Percentiles rank a stretch among this genome's conserved stretches.
phyloP scores from a whole-genome alignment of 2,888 invertebrate species.

The Agriopis aurantiaria region DNA sequence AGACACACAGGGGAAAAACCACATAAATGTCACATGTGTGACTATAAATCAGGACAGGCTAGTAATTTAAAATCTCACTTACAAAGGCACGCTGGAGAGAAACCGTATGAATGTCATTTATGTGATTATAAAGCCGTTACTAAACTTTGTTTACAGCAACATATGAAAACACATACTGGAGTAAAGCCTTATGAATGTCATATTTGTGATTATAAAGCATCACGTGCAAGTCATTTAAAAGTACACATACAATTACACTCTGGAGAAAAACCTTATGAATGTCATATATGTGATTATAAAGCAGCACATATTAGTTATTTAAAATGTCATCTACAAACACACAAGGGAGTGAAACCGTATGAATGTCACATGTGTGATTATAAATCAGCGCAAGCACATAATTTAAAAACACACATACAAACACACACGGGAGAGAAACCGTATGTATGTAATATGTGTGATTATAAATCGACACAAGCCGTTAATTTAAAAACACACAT shows the following conservation, averaged over 20 bases:
- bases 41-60: not conserved
- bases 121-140: not conserved
- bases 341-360: not conserved
- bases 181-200: constrained; percentile 1
- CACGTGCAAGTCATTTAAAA: not conserved
- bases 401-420: not conserved
- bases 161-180: not conserved
- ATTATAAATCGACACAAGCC: not conserved
- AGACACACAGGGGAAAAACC: not conserved
- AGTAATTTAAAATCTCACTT: not conserved
- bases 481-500: not conserved
- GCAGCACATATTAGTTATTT: not conserved
- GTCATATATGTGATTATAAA: not conserved
- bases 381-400: not conserved
- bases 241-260: not conserved
- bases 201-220: not conserved
- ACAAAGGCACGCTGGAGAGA: not conserved
- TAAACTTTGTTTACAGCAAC: not conserved
- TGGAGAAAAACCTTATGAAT: not conserved
- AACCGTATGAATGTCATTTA: not conserved
- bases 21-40: not conserved
- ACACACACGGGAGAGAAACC: not conserved
- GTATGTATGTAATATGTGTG: not conserved
- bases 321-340: not conserved
- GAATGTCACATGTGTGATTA: not conserved